Conservation (phyloP, 2,888 invertebrate genomes). For the Pammene fasciana region DNA sequence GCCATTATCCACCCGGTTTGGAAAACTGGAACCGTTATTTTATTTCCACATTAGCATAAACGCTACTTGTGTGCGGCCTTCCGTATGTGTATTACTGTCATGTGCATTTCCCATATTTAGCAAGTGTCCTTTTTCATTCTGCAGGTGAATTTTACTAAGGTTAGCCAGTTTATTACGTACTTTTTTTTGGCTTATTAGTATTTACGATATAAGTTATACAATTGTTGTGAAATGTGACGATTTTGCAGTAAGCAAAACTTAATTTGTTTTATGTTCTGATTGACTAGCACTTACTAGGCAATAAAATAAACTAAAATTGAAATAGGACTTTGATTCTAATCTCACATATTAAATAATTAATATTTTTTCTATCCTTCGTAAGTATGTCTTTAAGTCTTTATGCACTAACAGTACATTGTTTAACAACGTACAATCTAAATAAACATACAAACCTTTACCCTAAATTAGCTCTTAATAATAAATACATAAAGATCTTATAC, state of each 20-base stretch:
- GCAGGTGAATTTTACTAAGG: not conserved
- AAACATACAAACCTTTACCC: not conserved
- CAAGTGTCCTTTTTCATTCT: not conserved
- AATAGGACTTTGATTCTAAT: too few species aligned
- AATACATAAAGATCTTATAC: not conserved
- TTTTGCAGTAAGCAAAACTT: too few species aligned
- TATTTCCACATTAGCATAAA: conserved; percentile 36
- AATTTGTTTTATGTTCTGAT: too few species aligned
- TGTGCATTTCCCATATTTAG: conserved; percentile 12
- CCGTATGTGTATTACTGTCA: conserved; percentile 1
- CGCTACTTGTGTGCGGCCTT: conserved; percentile 16
- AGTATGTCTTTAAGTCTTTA: too few species aligned
- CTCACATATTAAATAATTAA: too few species aligned
- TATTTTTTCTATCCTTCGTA: too few species aligned
- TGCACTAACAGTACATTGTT: not conserved
- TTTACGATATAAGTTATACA: not conserved
- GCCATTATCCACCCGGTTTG: conserved; percentile 40
- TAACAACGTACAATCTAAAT: not conserved
- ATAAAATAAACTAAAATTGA: too few species aligned
- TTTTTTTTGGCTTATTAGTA: not conserved
- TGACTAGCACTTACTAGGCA: too few species aligned
- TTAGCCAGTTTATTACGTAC: not conserved
- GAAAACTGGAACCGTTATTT: conserved; percentile 39
- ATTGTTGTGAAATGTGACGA: too few species aligned
- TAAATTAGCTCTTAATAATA: not conserved